Evolutionary conservation across 2,888 invertebrate species (phyloP).

Genomic region (Junonia oenone): DNA sequence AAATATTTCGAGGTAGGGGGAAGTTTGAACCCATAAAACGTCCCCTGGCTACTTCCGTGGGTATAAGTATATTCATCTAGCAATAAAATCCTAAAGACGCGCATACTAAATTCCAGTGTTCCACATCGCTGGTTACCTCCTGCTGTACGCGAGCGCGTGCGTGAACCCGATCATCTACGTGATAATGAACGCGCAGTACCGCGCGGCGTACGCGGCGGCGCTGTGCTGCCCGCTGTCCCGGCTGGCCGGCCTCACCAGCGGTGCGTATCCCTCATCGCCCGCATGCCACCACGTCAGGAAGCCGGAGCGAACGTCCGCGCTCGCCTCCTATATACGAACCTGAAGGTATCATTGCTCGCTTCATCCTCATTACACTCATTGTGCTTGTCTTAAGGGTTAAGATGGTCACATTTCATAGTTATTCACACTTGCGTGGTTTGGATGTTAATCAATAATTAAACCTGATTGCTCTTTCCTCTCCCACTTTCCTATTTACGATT

Average conservation of each 20-base stretch:
- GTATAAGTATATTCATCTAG: no score
- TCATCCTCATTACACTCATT: constrained; percentile 18
- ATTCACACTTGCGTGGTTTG: no score
- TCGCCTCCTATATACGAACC: constrained; percentile 61
- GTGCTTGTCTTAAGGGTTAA: not conserved
- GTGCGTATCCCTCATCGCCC: constrained; percentile 76
- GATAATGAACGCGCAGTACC: constrained; percentile 96
- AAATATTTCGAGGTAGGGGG: no score
- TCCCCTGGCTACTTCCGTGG: no score
- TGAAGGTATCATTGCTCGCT: constrained; percentile 61
- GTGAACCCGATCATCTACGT: constrained; percentile 97
- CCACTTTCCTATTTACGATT: no score
- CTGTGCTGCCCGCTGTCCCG: constrained; percentile 82
- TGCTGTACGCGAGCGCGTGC: constrained; percentile 93
- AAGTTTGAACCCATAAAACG: no score
- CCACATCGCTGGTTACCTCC: constrained; percentile 90
- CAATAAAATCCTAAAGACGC: not conserved
- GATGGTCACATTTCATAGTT: no score
- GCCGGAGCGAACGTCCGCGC: constrained; percentile 58
- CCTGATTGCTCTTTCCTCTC: no score
- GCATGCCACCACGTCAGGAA: constrained; percentile 54
- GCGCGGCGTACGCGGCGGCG: constrained; percentile 92
- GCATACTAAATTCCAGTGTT: constrained; percentile 70
- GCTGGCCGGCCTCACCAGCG: constrained; percentile 80
- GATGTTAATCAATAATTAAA: no score